Evolutionary conservation across 2,797 vertebrate species (phyloP).

Genomic region (Acrossocheilus fasciatus): DNA sequence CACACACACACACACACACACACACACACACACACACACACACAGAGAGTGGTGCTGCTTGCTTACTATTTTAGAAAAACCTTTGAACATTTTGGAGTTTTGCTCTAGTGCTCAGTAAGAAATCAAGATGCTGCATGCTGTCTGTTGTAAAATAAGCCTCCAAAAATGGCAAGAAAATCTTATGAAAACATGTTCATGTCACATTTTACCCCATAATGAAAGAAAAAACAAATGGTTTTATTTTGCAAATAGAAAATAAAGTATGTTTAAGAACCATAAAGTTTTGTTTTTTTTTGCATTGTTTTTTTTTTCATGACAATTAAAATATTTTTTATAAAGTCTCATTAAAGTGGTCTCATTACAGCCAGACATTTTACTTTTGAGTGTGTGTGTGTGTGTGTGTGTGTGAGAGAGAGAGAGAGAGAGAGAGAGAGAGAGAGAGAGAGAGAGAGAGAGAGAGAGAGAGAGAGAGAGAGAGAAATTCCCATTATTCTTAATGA

Average conservation of each 20-base stretch:
- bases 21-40: constrained; percentile 5
- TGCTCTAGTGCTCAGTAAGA: not conserved
- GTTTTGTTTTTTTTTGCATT: not conserved
- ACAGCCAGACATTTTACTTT: not conserved
- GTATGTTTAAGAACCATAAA: not conserved
- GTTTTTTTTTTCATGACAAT: not conserved
- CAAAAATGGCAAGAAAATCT: not conserved
- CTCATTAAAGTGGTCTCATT: not conserved
- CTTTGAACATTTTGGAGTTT: constrained; percentile 35
- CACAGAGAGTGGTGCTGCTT: constrained; percentile 36
- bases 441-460: no score
- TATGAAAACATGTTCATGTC: not conserved
- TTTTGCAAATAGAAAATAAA: not conserved
- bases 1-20: constrained; percentile 16
- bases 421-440: no score
- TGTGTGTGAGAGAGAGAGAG: no score
- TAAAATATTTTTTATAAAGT: not conserved
- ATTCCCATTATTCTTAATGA: not conserved
- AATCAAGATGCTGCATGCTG: not conserved
- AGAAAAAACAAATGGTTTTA: not conserved
- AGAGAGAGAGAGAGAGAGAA: no score
- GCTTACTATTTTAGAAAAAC: constrained; percentile 15
- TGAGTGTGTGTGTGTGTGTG: not conserved
- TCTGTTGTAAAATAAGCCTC: not conserved
- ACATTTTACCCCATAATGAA: not conserved